Evolutionary conservation across 2,888 invertebrate species (phyloP), one percentile per base, ranked within the genome.

Genomic region (Asteroscopus sphinx): DNA sequence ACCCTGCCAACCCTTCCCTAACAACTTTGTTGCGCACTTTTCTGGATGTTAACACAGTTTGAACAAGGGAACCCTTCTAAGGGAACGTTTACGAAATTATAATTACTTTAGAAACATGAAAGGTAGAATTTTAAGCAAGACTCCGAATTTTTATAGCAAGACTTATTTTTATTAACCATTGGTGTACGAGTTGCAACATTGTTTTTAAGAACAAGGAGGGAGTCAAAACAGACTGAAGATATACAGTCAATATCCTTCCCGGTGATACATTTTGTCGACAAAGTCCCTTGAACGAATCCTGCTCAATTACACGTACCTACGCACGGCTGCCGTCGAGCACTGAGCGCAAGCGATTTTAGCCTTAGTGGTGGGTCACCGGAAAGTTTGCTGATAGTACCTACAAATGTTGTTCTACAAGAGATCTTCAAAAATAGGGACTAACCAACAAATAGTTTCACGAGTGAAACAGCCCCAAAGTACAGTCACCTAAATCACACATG

Each of bases 1-100:
- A 25, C 39, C 32, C 15, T 11, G 15, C 17, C 33, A 46, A 35
- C 47, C 48, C 39, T 48, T 17, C 13, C 35, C 33, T 25, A 61
- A 63, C 55, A 68, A 69, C 62, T 73, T 73, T 66, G 71, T 73
- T 61, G 56, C 51, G 54, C 46, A 60, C 52, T 72, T 72, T 59
- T 63, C 42, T 49, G 42, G 55, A 63, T 77, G 77, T 77, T 73
- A 77, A 64, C 57, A 64, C 58, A 73, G 67, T 76, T 79, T 66
- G 61, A 64, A 82, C 79, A 77, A 73, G 74, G 58, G 64, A 82
- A 81, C 69, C 77, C 77, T 80, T 81, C 70, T 66, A 72, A 76
- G 59, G 42, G 66, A 66, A 64, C 16, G 13, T 44, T 55, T 16
- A 59, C 68, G 51, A 68, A 75, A 76, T 77, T 70, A 64, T 75